Base-by-base conservation (phyloP, 2,888 invertebrate species). In the Pyralis farinalis region DNA sequence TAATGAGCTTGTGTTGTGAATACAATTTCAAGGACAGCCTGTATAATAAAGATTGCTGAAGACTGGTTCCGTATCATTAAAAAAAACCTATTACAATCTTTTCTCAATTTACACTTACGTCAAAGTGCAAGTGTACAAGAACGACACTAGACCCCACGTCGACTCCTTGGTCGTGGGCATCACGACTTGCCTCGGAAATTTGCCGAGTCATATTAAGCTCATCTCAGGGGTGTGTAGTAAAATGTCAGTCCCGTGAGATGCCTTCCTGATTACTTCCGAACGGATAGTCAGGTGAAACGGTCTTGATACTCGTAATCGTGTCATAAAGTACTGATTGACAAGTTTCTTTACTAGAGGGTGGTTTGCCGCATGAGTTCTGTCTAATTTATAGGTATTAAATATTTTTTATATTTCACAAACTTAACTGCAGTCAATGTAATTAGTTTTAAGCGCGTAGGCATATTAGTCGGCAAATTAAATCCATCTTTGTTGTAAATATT, bases 201-300 rank as follows among this genome's bases (percentile, higher is more conserved):
- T 60, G 86, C 71, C 71, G 71, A 83, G 83, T 86, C 86, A 87
- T 78, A 80, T 75, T 71, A 71, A 66, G 57, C 84, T 82, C 85
- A 86, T 86, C 84, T 79, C 63, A 49, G 65, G 70, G 71, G 73
- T 65, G 53, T 49, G 56, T 12, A 62, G 70, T 64, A 60, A 67
- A 62, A 71, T 61, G 67, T 55, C 58, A 50, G 70, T 73, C 82
- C 69, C 76, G 58, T 45, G 76, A 71, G 80, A 50, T 51, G 56
- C 71, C 73, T 71, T 66, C 58, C 67, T 71, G 73, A 79, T 79
- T 76, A 82, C 75, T 71, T 63, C 57, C 55, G 55, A 58, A 45
- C 46, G 44, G 44, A 41, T 32, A 40, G 39, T 33, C 8, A 42
- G 58, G 49, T 32, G 25, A 20, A 58, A 35, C 9, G 32, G 45